phyloP scores from a whole-genome alignment of 2,888 invertebrate species.

The Euproctis similis region DNA sequence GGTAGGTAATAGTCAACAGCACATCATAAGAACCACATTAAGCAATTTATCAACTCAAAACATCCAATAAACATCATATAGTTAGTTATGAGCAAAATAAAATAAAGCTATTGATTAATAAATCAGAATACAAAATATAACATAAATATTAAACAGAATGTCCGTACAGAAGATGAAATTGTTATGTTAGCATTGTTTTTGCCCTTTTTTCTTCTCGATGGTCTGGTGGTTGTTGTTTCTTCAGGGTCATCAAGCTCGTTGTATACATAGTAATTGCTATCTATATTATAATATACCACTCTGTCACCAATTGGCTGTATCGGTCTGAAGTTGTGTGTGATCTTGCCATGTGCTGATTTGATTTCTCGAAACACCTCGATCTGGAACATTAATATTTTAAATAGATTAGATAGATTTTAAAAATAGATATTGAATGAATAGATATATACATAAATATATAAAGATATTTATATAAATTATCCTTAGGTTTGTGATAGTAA shows the following conservation, averaged over 20 bases:
- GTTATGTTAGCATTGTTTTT: conserved; percentile 20
- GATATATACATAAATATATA: too few species aligned
- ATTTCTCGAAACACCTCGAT: conserved; percentile 83
- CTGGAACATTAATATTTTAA: conserved; percentile 52
- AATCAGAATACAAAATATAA: conserved; percentile 17
- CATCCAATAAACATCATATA: too few species aligned
- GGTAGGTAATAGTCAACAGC: too few species aligned
- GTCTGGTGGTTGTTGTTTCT: conserved; percentile 28
- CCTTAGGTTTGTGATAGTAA: too few species aligned
- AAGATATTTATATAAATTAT: too few species aligned
- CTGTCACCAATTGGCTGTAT: conserved; percentile 86
- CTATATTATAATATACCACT: conserved; percentile 76
- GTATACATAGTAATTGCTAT: conserved; percentile 58
- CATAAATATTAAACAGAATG: conserved; percentile 17
- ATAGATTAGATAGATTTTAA: too few species aligned
- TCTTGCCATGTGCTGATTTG: conserved; percentile 77
- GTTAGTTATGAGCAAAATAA: too few species aligned
- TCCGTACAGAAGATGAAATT: conserved; percentile 10
- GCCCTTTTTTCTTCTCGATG: conserved; percentile 33
- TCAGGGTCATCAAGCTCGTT: conserved; percentile 57
- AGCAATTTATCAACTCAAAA: too few species aligned
- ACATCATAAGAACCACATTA: too few species aligned
- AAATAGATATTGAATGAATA: too few species aligned
- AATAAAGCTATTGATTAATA: too few species aligned
- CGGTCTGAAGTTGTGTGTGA: conserved; percentile 89